Conservation (phyloP, 2,888 invertebrate genomes). For the Augochlorella aurata region DNA sequence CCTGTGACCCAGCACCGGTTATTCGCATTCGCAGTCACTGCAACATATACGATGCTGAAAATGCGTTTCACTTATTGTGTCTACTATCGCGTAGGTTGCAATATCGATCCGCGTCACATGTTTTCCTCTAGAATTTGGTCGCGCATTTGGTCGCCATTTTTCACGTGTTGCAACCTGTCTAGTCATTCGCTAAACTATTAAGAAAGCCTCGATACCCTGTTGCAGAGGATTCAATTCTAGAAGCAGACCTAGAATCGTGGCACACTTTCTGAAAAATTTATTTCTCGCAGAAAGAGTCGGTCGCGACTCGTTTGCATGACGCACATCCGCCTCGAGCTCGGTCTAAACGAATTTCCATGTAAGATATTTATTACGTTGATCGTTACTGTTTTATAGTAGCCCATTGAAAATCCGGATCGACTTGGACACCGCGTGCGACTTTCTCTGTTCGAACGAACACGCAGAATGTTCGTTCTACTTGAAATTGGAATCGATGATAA, state of each 20-base stretch:
- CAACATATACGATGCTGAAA: neutral
- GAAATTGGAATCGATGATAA: neutral
- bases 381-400: neutral
- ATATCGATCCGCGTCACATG: constrained; percentile 14
- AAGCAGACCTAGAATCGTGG: neutral
- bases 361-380: neutral
- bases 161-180: neutral
- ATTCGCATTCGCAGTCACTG: neutral
- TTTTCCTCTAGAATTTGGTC: constrained; percentile 10
- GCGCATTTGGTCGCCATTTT: constrained; percentile 23
- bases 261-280: neutral
- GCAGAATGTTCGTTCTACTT: neutral
- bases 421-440: neutral
- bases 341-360: neutral
- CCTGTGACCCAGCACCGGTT: neutral
- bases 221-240: neutral
- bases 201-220: neutral
- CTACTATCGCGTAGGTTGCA: neutral
- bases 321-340: neutral
- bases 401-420: neutral
- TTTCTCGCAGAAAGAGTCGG: neutral
- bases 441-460: neutral
- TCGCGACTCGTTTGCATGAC: neutral
- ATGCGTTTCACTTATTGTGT: too few species aligned
- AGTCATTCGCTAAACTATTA: neutral